These are phyloP conservation scores for Chymomyza procnemis DNA, from an alignment of 2,888 invertebrate species.

Conservation along the genomic window DNA sequence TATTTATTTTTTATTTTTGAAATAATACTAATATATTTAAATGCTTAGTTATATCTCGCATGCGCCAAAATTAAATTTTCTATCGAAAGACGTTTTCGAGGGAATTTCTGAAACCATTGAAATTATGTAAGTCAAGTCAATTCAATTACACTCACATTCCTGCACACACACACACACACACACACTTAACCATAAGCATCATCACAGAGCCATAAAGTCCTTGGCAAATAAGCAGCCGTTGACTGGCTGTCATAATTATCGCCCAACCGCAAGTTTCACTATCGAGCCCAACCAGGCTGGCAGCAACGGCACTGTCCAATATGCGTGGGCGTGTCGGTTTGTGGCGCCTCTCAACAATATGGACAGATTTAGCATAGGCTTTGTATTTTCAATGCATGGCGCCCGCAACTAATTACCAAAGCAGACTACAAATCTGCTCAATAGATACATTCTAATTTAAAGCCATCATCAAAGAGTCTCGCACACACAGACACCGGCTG, in stretches of 20 bases:
- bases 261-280: too few species aligned
- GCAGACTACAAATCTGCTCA: not conserved
- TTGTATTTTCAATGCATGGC: not conserved
- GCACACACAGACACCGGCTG: too few species aligned
- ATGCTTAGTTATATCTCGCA: constrained; percentile 84
- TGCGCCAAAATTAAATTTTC: constrained; percentile 82
- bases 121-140: constrained; percentile 80
- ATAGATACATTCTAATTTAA: not conserved
- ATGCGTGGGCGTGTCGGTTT: not conserved
- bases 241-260: not conserved
- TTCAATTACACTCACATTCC: not conserved
- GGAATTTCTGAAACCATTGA: constrained; percentile 79
- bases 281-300: too few species aligned
- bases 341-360: not conserved
- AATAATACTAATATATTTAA: not conserved
- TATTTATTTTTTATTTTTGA: not conserved
- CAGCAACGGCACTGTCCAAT: not conserved
- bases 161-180: not conserved
- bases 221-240: not conserved
- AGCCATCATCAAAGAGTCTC: not conserved
- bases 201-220: not conserved
- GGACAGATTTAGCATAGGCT: not conserved
- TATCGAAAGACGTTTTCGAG: constrained; percentile 76
- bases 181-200: not conserved
- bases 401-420: not conserved